A percentile compares a stretch with the other conserved stretches of the same genome.
phyloP scores from a whole-genome alignment of 2,797 vertebrate species.

The Orientallactaga sibirica region DNA sequence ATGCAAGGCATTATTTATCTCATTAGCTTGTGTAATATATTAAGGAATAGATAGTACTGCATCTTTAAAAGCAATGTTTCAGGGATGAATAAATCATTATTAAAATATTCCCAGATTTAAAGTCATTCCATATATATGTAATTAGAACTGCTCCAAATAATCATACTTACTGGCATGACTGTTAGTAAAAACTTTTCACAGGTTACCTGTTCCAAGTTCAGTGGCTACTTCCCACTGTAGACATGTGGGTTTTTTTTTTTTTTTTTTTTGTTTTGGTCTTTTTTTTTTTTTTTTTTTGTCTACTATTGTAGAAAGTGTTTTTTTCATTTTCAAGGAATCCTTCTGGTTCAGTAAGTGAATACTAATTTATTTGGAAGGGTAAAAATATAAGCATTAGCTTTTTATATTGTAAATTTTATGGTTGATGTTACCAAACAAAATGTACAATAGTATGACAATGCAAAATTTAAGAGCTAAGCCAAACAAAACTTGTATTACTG shows the following conservation, averaged over 20 bases:
- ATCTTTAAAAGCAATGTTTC: neutral
- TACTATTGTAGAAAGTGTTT: slow-evolving; percentile 46
- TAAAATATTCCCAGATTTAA: neutral
- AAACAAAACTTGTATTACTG: too few species aligned
- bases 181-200: neutral
- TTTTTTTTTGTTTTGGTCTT: neutral
- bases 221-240: neutral
- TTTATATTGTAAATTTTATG: slow-evolving; percentile 18
- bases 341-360: neutral
- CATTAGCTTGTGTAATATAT: neutral
- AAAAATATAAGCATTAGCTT: neutral
- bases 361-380: neutral
- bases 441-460: too few species aligned
- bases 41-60: neutral
- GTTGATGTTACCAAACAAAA: neutral
- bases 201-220: neutral
- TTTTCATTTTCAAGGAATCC: rapidly evolving
- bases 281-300: neutral
- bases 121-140: neutral
- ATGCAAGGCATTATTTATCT: neutral
- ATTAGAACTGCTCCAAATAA: neutral
- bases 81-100: neutral
- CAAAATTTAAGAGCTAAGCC: too few species aligned
- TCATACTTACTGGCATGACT: neutral
- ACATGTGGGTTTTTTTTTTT: too few species aligned